Conservation (phyloP, 2,888 invertebrate species). For the Magallana nippona region DNA sequence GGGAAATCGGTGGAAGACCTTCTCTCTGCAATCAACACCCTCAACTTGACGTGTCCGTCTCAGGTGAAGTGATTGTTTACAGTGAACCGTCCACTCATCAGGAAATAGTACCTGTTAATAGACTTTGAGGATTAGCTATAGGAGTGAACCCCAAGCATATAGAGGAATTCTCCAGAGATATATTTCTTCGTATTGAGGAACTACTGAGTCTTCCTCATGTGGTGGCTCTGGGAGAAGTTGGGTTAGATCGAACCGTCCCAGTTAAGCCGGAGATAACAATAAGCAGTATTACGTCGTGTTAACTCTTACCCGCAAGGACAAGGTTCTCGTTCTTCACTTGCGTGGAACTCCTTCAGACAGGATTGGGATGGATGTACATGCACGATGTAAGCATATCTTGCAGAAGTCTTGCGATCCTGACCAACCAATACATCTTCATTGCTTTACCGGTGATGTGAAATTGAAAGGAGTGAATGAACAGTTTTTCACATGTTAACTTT, state of each 20-base stretch:
- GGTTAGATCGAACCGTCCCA: neutral
- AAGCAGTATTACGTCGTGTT: conserved; percentile 14
- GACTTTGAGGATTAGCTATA: neutral
- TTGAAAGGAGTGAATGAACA: neutral
- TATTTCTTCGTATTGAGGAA: neutral
- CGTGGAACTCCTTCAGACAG: neutral
- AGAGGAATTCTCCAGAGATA: neutral
- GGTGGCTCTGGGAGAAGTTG: neutral
- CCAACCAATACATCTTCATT: conserved; percentile 5
- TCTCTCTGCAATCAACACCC: neutral
- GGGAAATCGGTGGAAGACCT: conserved; percentile 3
- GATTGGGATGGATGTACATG: conserved; percentile 5
- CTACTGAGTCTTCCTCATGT: neutral
- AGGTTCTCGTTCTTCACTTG: too few species aligned
- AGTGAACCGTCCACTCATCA: conserved; percentile 21
- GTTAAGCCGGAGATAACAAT: neutral
- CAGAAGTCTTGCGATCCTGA: neutral
- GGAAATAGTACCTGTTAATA: neutral
- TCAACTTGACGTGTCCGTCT: neutral
- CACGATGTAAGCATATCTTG: neutral
- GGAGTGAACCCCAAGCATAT: conserved; percentile 5
- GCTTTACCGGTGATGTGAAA: neutral
- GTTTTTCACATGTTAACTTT: neutral
- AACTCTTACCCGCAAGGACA: neutral
- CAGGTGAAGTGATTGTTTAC: conserved; percentile 11